Evolutionary conservation across 1,140 invertebrate genomes (phyloP).

Genomic region (Zaprionus vittiger): DNA sequence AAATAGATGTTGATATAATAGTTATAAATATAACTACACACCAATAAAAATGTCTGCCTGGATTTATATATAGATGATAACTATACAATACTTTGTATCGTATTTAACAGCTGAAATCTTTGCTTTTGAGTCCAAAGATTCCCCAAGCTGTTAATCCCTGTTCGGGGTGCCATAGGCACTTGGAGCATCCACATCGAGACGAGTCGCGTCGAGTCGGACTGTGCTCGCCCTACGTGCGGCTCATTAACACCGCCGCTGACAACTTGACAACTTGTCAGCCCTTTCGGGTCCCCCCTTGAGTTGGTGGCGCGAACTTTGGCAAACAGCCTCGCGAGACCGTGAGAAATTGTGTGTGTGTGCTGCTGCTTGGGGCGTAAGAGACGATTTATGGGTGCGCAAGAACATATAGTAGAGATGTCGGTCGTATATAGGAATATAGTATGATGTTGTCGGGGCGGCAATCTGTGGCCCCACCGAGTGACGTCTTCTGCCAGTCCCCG

Average conservation of each 20-base stretch:
- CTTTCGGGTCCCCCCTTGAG: slow-evolving; percentile 4
- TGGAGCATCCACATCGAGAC: background rate
- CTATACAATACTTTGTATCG: background rate
- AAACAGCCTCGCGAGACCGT: slow-evolving; percentile 42
- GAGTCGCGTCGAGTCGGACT: background rate
- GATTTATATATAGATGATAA: background rate
- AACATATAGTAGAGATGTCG: background rate
- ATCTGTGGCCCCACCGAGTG: slow-evolving; percentile 56
- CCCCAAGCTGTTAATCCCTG: slow-evolving; percentile 2
- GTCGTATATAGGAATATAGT: background rate
- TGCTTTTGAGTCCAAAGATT: background rate
- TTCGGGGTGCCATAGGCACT: background rate
- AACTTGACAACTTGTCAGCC: slow-evolving; percentile 65
- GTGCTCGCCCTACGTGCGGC: slow-evolving; percentile 31
- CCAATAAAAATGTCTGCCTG: background rate
- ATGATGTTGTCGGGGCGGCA: slow-evolving; percentile 18
- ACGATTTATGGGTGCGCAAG: slow-evolving; percentile 15
- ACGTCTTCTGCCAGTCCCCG: slow-evolving; percentile 1
- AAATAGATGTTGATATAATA: too few species aligned
- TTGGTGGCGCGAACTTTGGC: slow-evolving; percentile 34
- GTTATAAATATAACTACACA: too few species aligned
- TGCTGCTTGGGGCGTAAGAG: background rate
- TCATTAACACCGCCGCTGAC: slow-evolving; percentile 69
- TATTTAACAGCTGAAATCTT: background rate
- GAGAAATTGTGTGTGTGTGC: slow-evolving; percentile 54